Percentiles rank a stretch among this genome's conserved stretches.
These are phyloP conservation scores for Coluber constrictor DNA, from an alignment of 2,797 vertebrate genomes.

Conservation along the genomic window DNA sequence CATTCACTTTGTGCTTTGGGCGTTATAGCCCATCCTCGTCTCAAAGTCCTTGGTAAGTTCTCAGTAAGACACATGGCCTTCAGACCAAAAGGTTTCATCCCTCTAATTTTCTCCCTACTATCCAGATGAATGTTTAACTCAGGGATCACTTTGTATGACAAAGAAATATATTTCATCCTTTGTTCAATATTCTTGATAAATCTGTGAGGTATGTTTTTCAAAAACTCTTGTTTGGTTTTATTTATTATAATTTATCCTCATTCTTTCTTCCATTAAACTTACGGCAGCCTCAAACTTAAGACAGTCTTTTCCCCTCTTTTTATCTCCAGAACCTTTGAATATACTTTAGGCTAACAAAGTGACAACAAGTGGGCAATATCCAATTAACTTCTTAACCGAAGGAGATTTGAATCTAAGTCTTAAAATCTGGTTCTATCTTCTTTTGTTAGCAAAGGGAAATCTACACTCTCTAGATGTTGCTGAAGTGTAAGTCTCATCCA, in stretches of 20 bases:
- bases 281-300: not conserved
- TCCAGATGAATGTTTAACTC: not conserved
- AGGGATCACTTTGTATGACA: not conserved
- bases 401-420: not conserved
- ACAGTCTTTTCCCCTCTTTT: not conserved
- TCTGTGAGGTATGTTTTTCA: not conserved
- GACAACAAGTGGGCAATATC: not conserved
- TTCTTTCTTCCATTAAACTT: not conserved
- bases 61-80: not conserved
- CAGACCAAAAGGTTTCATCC: not conserved
- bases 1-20: not conserved
- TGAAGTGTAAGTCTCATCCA: not conserved
- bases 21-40: not conserved
- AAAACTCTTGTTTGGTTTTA: not conserved
- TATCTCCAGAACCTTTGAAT: not conserved
- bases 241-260: not conserved
- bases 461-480: not conserved
- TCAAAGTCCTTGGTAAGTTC: not conserved
- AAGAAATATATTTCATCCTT: not conserved
- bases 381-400: not conserved
- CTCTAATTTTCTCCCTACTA: not conserved
- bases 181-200: not conserved
- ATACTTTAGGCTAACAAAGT: not conserved
- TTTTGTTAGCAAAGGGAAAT: not conserved
- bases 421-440: not conserved